Evolutionary conservation across 2,113 vertebrate species (phyloP), one percentile per base, ranked within the genome.

Genomic region (Phyllopteryx taeniolatus): DNA sequence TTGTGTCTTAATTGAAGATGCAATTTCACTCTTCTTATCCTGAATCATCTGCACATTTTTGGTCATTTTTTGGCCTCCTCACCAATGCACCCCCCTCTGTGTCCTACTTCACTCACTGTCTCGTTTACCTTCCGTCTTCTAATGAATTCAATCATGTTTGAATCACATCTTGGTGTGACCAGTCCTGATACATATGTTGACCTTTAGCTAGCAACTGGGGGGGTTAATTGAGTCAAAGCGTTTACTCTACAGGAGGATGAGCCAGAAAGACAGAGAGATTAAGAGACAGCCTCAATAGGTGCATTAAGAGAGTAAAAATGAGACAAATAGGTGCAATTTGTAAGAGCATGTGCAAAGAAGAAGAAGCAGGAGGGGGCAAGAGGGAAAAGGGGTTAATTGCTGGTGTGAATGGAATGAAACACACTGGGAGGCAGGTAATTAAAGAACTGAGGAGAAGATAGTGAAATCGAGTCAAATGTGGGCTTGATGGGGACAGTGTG

Each of bases 181-280:
- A 79, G 79, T 78, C 84, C 76, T 83, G 85, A 80, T 85, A 85
- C 87, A 87, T 85, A 84, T 81, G 81, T 84, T 85, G 81, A 86
- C 86, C 87, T 83, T 75, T 70, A 67, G 68, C 79, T 62, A 67
- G 65, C 73, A 77, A 77, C 67, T 20, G 76, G 76, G 74, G 27
- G 75, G 86, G 83, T 88, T 88, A 91, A 89, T 90, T 88, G 87
- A 89, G 78, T 77, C 84, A 87, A 83, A 75, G 75, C 59, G 74
- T 69, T 76, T 68, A 72, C 66, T n/a, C 14, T 43, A 56, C 67
- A 49, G 44, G 67, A 71, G 54, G 57, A 69, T 19, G 59, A 75
- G 44, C 59, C 22, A 15, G 27, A 85, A 68, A 69, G 51, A 31
- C 20, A 31, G 49, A 33, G 59, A 76, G 31, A 51, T 56, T 43